These are phyloP conservation scores for Virgularia gustaviana DNA, from an alignment of 92 coral and sea anemone species.

Conservation along the genomic window DNA sequence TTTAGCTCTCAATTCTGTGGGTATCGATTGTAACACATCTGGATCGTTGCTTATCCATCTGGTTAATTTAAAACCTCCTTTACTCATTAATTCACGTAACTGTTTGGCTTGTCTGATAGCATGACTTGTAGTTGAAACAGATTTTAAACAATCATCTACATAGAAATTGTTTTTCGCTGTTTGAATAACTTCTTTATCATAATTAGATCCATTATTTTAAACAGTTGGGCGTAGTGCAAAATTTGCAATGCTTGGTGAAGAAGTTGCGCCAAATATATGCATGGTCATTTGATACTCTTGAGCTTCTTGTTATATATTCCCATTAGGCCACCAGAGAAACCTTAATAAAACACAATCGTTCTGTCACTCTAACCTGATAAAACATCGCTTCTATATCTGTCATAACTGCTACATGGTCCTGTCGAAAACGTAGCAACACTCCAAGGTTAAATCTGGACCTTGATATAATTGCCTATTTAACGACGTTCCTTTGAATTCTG, in stretches of 20 bases:
- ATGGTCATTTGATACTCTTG: constrained; percentile 48
- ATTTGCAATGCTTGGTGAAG: constrained; percentile 48
- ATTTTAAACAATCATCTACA: constrained; percentile 52
- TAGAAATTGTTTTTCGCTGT: constrained; percentile 45
- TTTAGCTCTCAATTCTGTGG: constrained; percentile 31
- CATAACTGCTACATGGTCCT: constrained; percentile 48
- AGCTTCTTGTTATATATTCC: constrained; percentile 29
- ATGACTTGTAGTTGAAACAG: constrained; percentile 15
- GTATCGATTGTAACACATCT: constrained; percentile 43
- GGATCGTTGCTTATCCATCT: constrained; percentile 35
- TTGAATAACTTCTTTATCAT: constrained; percentile 20
- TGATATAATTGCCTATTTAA: constrained; percentile 38
- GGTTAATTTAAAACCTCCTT: constrained; percentile 41
- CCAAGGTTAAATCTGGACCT: constrained; percentile 59
- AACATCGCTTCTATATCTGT: constrained; percentile 52
- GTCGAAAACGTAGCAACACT: constrained; percentile 43
- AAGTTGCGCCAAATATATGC: constrained; percentile 50
- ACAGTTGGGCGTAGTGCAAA: constrained; percentile 45
- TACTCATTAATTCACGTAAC: constrained; percentile 34
- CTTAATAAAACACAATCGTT: constrained; percentile 45
- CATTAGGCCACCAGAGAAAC: constrained; percentile 48
- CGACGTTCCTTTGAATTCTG: constrained; percentile 40
- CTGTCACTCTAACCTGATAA: constrained; percentile 44
- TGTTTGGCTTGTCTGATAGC: constrained; percentile 34
- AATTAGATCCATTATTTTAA: constrained; percentile 21